Evolutionary conservation across 2,113 vertebrate species (phyloP), one percentile per base, ranked within the genome.

Genomic region (Osmerus eperlanus): DNA sequence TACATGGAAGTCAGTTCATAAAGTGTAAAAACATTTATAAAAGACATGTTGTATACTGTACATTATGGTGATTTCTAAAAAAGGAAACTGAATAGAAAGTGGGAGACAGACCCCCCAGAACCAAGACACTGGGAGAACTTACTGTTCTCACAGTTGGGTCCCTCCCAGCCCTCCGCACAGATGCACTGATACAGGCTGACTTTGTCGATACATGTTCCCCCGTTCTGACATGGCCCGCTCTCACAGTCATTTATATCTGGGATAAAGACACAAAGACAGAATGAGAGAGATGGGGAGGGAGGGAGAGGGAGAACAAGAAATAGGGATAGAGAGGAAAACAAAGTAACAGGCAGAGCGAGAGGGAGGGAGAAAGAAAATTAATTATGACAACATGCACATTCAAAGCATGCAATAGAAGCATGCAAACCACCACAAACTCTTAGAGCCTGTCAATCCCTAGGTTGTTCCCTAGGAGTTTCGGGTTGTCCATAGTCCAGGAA

Each of bases 181-280:
- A 96, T 96, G 16, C 95, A 96, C 77, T 94, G 93, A 81, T 95
- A 96, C 47, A 92, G 91, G 75, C 92, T 95, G 71, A 96, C 90
- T 21, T 94, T 93, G 1, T 96, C 95, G 0, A 96, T 96, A 68
- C 95, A 96, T 1, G 95, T 96, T 19, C 94, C 95, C 0, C 95
- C 94, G 0, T 95, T 96, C 68, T 83, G 88, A 78, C 95, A 96
- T 3, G 94, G 95, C 74, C 87, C 94, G 83, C 94, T 94, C 84
- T 94, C 94, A 0, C 95, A 96, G 84, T 96, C 95, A 1, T 96
- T 96, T 76, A 96, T 96, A 84, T 96, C 95, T 96, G 78, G 58
- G 21, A 78, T 8, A 51, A 2, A 16, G 58, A 23, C 9, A 53
- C 11, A 72, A 28, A 64, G 4, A 47, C 28, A 36, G 3, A 59